Base-by-base conservation (phyloP, 2,888 invertebrate species). In the Archips xylosteana region DNA sequence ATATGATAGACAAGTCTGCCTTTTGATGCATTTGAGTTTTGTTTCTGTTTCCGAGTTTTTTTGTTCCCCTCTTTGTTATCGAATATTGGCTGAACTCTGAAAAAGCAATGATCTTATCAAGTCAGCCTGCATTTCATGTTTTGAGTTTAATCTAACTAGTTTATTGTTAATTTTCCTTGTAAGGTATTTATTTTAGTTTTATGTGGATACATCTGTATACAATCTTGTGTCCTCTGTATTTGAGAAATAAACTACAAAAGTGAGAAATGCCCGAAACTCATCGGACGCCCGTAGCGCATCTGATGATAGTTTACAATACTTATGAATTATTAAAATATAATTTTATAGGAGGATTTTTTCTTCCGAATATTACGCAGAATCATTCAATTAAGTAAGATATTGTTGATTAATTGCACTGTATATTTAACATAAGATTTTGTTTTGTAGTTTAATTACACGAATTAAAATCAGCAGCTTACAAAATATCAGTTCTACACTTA, bases 121-220 rank as follows among this genome's bases (percentile, higher is more conserved):
- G 84, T 88, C 90, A 86, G 86, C 85, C 85, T 87, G 91, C 91
- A 92, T 92, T 92, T 92, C 88, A 85, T 85, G 91, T 86, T 83
- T 86, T 83, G 83, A 81, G 78, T 82, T 89, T 90, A 84, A 82
- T 83, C 89, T 88, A 87, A 85, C 88, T 89, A 91, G 89, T 85
- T 83, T 91, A 90, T 89, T 89, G 88, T 92, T 92, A 91, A 89
- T 87, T 88, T 79, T 92, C 89, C 90, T 88, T 83, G 84, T 93
- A 94, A 94, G 94, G 89, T 94, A 94, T 94, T 94, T 94, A 94
- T 94, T 94, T 94, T 93, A 94, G 94, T 90, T 87, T 89, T 87
- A 87, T 89, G 89, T 88, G 94, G 94, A 94, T 94, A 94, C 94
- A 89, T 85, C 89, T 90, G 94, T 94, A 94, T 94, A 94, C 94